Evolutionary conservation across 2,797 vertebrate genomes (phyloP).

Genomic region (Artibeus jamaicensis): DNA sequence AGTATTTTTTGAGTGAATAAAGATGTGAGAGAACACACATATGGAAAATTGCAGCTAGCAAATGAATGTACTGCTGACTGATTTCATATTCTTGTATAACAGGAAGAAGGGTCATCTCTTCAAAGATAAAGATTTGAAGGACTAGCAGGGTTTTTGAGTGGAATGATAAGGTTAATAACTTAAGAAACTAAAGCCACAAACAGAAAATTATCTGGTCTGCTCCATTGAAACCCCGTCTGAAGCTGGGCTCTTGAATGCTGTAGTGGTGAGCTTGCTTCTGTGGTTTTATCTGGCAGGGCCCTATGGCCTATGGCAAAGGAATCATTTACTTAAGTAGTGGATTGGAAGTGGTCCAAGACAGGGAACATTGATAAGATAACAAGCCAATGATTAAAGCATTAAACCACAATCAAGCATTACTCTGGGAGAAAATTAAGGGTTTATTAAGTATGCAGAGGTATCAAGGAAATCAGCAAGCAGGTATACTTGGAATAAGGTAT

Average conservation of each 20-base stretch:
- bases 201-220: neutral
- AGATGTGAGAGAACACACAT: neutral
- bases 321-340: neutral
- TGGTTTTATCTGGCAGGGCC: neutral
- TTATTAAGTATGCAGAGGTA: neutral
- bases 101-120: neutral
- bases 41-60: neutral
- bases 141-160: neutral
- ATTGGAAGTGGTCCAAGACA: neutral
- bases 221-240: neutral
- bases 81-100: neutral
- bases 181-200: neutral
- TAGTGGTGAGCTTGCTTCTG: neutral
- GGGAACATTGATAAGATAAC: neutral
- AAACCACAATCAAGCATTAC: neutral
- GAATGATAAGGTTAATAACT: neutral
- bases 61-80: neutral
- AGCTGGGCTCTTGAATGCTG: neutral
- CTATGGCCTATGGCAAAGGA: neutral
- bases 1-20: neutral
- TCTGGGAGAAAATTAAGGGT: neutral
- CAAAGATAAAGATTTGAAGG: neutral
- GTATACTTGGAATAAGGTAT: neutral
- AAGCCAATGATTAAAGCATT: neutral
- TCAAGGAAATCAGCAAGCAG: neutral